A percentile compares a stretch with the other conserved stretches of the same genome.
Evolutionary conservation across 1,140 invertebrate species (phyloP).

Genomic region (Calliphora vicina): DNA sequence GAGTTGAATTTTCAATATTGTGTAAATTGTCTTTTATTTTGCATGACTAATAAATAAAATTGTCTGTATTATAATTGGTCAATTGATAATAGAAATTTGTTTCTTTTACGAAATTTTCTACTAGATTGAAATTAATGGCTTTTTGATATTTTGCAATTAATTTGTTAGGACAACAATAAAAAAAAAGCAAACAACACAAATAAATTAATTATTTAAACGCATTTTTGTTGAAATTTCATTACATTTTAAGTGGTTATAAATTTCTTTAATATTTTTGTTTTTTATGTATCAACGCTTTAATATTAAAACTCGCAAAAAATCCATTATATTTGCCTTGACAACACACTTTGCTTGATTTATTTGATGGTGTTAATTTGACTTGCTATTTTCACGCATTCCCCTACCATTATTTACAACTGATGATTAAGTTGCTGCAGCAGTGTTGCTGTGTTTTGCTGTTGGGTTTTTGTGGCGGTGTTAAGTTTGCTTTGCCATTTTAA

Average conservation of each 20-base stretch:
- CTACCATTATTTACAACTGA: not conserved
- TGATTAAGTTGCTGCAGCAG: not conserved
- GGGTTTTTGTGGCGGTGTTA: not conserved
- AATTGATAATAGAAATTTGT: not conserved
- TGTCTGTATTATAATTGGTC: not conserved
- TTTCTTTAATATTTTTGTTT: not conserved
- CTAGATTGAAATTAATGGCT: slow-evolving; percentile 5
- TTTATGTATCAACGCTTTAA: not conserved
- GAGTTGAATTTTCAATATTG: not conserved
- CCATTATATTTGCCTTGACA: not conserved
- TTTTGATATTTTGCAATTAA: not conserved
- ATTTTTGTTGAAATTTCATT: not conserved
- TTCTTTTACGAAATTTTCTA: not conserved
- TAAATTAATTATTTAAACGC: not conserved
- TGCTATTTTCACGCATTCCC: not conserved
- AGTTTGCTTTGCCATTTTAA: not conserved
- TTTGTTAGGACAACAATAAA: not conserved
- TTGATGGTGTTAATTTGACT: not conserved
- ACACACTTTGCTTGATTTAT: not conserved
- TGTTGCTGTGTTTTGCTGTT: not conserved
- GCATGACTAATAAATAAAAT: not conserved
- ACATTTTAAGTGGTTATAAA: not conserved
- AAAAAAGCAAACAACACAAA: not conserved
- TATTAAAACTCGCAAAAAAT: not conserved
- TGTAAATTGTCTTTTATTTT: not conserved